Evolutionary conservation across 2,888 invertebrate genomes (phyloP), one percentile per base, ranked within the genome.

Genomic region (Pristionchus arcanus): DNA sequence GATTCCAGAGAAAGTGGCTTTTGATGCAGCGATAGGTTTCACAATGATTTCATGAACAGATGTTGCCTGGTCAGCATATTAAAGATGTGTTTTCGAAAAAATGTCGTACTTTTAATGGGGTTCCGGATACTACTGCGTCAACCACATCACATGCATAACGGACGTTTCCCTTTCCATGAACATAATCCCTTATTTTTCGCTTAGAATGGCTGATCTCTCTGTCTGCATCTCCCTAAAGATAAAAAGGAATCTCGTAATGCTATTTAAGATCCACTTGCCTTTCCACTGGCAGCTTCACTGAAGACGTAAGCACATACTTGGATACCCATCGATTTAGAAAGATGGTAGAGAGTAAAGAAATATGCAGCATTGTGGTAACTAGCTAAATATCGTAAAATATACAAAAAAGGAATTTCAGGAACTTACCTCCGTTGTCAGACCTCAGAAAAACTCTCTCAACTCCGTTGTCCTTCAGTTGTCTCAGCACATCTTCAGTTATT

Each of bases 401-500:
- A 9, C 7, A 21, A 59, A 16, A 21, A 3, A 53, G 15, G 49
- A 59, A 34, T 74, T 34, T 25, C 34, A 15, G 16, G 9, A 34
- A 34, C 34, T 34, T 5, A 68, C 68, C 7, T 11, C 11, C 68
- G 28, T 68, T 68, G 28, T 68, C 68, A 31, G 28, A 28, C 28
- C 68, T 68, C 5, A 68, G 4, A 68, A 28, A 68, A 5, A 68
- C 68, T 68, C 28, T 68, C 16, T 68, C 68, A n/a, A 68, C 28
- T 68, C 28, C 68, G 68, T 68, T 68, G 28, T 74, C 71, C 19
- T 74, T 74, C 34, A 74, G 15, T 19, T 74, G 71, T 19, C 71
- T 9, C 71, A 74, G n/a, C 71, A 74, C 71, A 37, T 74, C 13
- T 28, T 74, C 71, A 11, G 71, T 37, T 2, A 74, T 74, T 34